A percentile compares a stretch with the other conserved stretches of the same genome.
phyloP scores from a whole-genome alignment of 2,113 vertebrate genomes.

The Notechis scutatus region DNA sequence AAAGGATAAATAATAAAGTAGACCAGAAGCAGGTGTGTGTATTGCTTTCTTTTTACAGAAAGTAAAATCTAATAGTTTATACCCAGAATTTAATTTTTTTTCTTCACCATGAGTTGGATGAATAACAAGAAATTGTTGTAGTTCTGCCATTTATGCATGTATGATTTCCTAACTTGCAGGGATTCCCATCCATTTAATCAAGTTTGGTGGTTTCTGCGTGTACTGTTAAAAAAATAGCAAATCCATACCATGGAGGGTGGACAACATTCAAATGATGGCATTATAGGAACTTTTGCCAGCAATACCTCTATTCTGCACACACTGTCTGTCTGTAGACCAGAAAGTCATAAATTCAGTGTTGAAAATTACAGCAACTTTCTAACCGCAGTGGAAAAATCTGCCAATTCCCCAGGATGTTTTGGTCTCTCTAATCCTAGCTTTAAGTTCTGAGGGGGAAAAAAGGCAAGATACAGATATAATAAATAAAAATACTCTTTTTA shows the following conservation, averaged over 20 bases:
- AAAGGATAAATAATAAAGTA: background rate
- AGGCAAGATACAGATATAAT: background rate
- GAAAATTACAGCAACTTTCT: background rate
- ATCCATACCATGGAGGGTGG: background rate
- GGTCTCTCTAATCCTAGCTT: background rate
- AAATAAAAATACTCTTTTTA: background rate
- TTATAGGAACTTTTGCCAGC: background rate
- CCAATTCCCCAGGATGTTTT: background rate
- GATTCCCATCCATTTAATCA: background rate
- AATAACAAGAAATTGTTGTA: background rate
- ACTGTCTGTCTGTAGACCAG: background rate
- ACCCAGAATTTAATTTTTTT: background rate
- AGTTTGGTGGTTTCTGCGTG: background rate
- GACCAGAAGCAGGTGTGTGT: background rate
- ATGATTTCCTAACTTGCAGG: background rate
- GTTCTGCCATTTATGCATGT: background rate
- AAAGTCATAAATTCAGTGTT: background rate
- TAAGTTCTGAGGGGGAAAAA: background rate
- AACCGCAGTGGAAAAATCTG: background rate
- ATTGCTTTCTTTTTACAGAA: background rate
- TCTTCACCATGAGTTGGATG: background rate
- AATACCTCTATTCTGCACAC: background rate
- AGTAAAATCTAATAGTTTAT: background rate
- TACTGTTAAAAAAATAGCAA: background rate
- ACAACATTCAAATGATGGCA: background rate